Conservation (phyloP, 1,140 invertebrate genomes). For the Thaumetopoea pityocampa region DNA sequence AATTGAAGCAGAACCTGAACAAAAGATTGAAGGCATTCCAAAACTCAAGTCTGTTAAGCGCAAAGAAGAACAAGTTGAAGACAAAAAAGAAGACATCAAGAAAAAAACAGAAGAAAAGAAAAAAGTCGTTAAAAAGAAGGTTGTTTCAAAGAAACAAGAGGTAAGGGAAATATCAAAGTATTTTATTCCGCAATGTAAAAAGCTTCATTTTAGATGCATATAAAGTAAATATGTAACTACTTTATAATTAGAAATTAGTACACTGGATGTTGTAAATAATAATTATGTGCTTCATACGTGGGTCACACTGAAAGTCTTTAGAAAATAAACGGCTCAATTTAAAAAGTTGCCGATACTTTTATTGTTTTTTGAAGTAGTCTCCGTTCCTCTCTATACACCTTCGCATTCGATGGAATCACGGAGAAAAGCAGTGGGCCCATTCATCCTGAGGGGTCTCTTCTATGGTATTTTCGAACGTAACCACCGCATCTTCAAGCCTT, state of each 20-base stretch:
- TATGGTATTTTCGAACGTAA: too few relatives aligned
- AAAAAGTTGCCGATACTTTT: too few relatives aligned
- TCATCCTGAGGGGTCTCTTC: too few relatives aligned
- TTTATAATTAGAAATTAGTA: neutral
- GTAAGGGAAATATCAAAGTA: slow-evolving; percentile 47
- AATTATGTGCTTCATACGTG: too few relatives aligned
- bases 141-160: slow-evolving; percentile 66
- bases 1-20: slow-evolving; percentile 60
- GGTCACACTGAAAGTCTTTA: too few relatives aligned
- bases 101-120: slow-evolving; percentile 70
- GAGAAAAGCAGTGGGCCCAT: too few relatives aligned
- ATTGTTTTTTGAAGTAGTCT: too few relatives aligned
- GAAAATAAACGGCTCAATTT: too few relatives aligned
- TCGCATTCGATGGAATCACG: too few relatives aligned
- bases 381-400: too few relatives aligned
- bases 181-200: slow-evolving; percentile 29
- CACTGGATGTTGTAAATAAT: slow-evolving; percentile 11
- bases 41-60: slow-evolving; percentile 76
- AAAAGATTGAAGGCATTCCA: slow-evolving; percentile 73
- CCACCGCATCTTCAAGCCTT: too few relatives aligned
- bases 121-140: slow-evolving; percentile 70
- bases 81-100: slow-evolving; percentile 55
- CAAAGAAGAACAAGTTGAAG: slow-evolving; percentile 70
- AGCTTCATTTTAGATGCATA: slow-evolving; percentile 30
- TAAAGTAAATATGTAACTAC: slow-evolving; percentile 14